Base-by-base conservation (phyloP, 2,888 invertebrate genomes). In the Clostera curtula region DNA sequence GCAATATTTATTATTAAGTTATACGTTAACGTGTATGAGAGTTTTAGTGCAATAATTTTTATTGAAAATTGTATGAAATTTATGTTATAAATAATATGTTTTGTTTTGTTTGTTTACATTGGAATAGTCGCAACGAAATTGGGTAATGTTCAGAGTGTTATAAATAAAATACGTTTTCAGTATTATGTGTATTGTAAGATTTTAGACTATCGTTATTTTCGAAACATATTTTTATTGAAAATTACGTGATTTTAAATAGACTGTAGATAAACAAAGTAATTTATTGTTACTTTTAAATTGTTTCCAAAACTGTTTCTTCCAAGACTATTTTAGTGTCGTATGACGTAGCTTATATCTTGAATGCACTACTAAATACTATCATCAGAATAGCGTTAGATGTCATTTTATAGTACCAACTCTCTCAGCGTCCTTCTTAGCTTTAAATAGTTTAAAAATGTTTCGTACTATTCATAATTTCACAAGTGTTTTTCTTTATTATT, bases 1-100 rank as follows among this genome's bases (percentile, higher is more conserved):
- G 74, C 74, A 79, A 80, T 82, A 80, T 82, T 80, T 80, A 82
- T 82, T 79, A 68, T 71, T 82, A 76, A 82, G 76, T 79, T 80
- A n/a, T n/a, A n/a, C n/a, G n/a, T n/a, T n/a, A n/a, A 74, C 73
- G 52, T 53, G 54, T 71, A 66, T 69, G 58, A 75, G 10, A 66
- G 67, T 76, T 72, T n/a, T 73, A 80, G 82, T 82, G 82, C 82
- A 83, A 82, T 82, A 80, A 77, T 74, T 73, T n/a, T 76, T 75
- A 79, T 76, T 75, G 66, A 74, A 74, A 77, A 72, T 69, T 71
- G 70, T 73, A 75, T 74, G 68, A 71, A 79, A 76, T 71, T 70
- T 75, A 73, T 71, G 73, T 74, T 74, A 20, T n/a, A n/a, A n/a
- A 19, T 9, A 12, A 67, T 55, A 62, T 67, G 67, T 76, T 74